Conservation (phyloP, 2,113 vertebrate species). For the Pygoscelis adeliae region DNA sequence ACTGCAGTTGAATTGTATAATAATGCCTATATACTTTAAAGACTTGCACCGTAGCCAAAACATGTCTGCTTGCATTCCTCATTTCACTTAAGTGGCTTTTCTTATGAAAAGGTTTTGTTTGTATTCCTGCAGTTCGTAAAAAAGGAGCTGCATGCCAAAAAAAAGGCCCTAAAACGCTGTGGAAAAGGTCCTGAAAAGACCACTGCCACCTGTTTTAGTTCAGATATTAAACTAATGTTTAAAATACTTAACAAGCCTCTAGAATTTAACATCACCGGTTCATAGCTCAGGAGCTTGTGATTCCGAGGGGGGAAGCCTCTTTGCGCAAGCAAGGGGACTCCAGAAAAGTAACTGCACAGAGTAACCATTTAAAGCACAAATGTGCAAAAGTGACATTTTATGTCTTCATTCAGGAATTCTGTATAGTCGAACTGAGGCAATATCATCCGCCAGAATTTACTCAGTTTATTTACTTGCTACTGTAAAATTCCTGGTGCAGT, state of each 20-base stretch:
- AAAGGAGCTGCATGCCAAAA: slow-evolving; percentile 7
- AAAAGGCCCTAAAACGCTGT: not conserved
- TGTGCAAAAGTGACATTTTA: not conserved
- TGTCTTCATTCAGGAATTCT: not conserved
- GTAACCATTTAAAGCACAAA: not conserved
- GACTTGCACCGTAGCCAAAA: slow-evolving; percentile 59
- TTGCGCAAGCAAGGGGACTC: not conserved
- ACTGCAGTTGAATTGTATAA: slow-evolving; percentile 29
- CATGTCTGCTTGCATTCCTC: slow-evolving; percentile 70
- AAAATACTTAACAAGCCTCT: slow-evolving; percentile 17
- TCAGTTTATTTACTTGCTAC: slow-evolving; percentile 23
- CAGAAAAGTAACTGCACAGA: not conserved
- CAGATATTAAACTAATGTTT: slow-evolving; percentile 39
- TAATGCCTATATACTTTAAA: slow-evolving; percentile 62
- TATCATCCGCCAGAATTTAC: not conserved
- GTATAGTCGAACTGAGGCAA: not conserved
- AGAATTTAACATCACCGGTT: slow-evolving; percentile 19
- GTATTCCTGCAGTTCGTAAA: slow-evolving; percentile 50
- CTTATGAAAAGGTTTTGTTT: slow-evolving; percentile 73
- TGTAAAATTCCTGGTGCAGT: slow-evolving; percentile 1
- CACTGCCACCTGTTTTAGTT: slow-evolving; percentile 14
- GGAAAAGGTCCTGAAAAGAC: slow-evolving; percentile 31
- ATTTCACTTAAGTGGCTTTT: slow-evolving; percentile 69
- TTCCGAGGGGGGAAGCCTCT: not conserved
- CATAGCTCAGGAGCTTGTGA: not conserved